Conservation (phyloP, 2,113 vertebrate species). For the Prunella himalayana region DNA sequence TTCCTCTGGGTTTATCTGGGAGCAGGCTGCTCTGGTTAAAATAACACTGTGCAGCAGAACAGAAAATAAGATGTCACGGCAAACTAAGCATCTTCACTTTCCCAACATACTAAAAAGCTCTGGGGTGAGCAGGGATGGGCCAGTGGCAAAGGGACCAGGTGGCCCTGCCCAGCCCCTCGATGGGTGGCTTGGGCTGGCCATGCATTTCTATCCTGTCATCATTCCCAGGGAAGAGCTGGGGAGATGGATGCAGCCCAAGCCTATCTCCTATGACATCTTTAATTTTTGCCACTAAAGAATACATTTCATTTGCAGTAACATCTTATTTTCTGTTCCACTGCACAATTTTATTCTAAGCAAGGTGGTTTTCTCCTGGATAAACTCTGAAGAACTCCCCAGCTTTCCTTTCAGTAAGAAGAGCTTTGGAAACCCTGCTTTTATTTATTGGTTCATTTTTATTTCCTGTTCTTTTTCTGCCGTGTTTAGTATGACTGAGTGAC, state of each 20-base stretch:
- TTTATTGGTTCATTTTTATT: slow-evolving; percentile 65
- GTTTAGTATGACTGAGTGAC: slow-evolving; percentile 74
- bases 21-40: slow-evolving; percentile 64
- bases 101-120: slow-evolving; percentile 55
- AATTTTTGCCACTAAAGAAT: slow-evolving; percentile 69
- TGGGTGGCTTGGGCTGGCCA: neutral
- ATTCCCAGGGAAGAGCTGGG: neutral
- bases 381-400: slow-evolving; percentile 63
- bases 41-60: slow-evolving; percentile 78
- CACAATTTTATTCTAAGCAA: slow-evolving; percentile 75
- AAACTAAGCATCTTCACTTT: slow-evolving; percentile 71
- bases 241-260: neutral
- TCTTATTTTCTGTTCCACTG: slow-evolving; percentile 80
- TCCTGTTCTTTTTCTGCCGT: slow-evolving; percentile 71
- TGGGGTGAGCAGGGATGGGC: neutral
- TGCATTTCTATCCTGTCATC: slow-evolving; percentile 4
- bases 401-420: slow-evolving; percentile 60
- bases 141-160: neutral
- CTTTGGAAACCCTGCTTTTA: slow-evolving; percentile 58
- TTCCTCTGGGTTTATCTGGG: slow-evolving; percentile 62
- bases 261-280: slow-evolving; percentile 53
- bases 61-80: slow-evolving; percentile 79
- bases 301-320: slow-evolving; percentile 72
- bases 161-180: neutral
- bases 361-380: slow-evolving; percentile 66